Base-by-base conservation (phyloP, 2,113 vertebrate species). In the Helogale parvula region DNA sequence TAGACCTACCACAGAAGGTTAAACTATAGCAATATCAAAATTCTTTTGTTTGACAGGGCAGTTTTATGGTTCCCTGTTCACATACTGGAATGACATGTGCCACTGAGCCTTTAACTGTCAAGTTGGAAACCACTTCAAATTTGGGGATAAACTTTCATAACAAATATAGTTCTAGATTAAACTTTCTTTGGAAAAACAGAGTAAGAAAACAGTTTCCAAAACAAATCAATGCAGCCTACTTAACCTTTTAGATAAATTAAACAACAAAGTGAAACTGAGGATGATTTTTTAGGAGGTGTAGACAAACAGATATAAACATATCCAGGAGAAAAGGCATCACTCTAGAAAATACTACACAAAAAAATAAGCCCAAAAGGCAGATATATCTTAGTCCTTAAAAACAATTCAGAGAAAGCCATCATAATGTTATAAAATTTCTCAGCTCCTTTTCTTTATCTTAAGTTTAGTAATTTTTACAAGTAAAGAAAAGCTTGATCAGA, bases 381-480 rank as follows among this genome's bases (percentile, higher is more conserved):
- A 21, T 77, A 7, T 57, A 84, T 41, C 27, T 45, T 47, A 88
- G 83, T 41, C 35, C 27, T 41, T 66, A 84, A 83, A 66, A 84
- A 77, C 54, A 90, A 90, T 57, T 77, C 45, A 54, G n/a, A 68
- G 69, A 65, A 94, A 88, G 54, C 10, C 69, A 84, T 12, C 38
- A 54, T 66, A 74, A 72, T 16, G 31, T 68, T 57, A 90, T 66
- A 79, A 1, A 47, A 90, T 84, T 57, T 77, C 54, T 71, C 47
- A 50, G 38, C 19, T 76, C 3, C 79, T 85, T 60, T 57, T 74
- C 79, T 38, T 63, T 14, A 17, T 50, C 52, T 60, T 91, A 79
- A 95, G 86, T 80, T 79, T 79, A 85, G 17, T 35, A 82, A 25
- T 85, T 90, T 69, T 71, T 90, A 79, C 35, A 95, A 69, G 68